Base-by-base conservation (phyloP, 2,113 vertebrate genomes). In the Cryptomyrus ogoouensis region DNA sequence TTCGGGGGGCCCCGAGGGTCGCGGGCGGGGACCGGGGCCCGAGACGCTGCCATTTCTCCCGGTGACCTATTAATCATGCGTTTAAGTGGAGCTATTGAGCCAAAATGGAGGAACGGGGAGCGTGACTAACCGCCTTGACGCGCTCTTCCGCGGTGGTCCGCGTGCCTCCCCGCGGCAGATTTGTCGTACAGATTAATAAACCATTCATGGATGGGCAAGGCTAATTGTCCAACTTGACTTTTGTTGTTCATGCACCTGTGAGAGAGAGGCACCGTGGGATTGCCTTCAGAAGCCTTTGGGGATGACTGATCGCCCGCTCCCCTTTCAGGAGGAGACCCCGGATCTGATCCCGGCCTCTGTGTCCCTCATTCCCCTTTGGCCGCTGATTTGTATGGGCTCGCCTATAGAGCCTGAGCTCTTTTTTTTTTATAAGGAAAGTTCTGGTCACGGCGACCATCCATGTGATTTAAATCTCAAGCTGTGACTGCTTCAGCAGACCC, bases 61-160 rank as follows among this genome's bases (percentile, higher is more conserved):
- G 97, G 95, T 97, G 97, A 98, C 97, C 97, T 96, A 96, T 98
- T 99, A 98, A 98, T 98, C 97, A 97, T 96, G 96, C 96, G 96
- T 98, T 98, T 98, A 97, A 97, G 97, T 96, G 96, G 97, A 97
- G 94, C 96, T 94, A 97, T 97, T 98, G 96, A 96, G 93, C 94
- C 94, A 93, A 95, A 96, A 97, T 95, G 95, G 96, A 94, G 96
- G 96, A 97, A 96, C 96, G 94, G 97, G 96, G 97, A 96, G 96
- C 97, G 95, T 98, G 97, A 98, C 97, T 96, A 98, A 98, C 96
- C 94, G 94, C 93, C 97, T 98, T 98, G 95, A 96, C 35, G 96
- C 96, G 95, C 95, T 96, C 96, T 96, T 97, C 94, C 95, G 96
- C 97, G 95, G 96, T 96, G 96, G 96, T 96, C 95, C 93, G 91